Evolutionary conservation across 2,888 invertebrate species (phyloP).

Genomic region (Xylota sylvarum): DNA sequence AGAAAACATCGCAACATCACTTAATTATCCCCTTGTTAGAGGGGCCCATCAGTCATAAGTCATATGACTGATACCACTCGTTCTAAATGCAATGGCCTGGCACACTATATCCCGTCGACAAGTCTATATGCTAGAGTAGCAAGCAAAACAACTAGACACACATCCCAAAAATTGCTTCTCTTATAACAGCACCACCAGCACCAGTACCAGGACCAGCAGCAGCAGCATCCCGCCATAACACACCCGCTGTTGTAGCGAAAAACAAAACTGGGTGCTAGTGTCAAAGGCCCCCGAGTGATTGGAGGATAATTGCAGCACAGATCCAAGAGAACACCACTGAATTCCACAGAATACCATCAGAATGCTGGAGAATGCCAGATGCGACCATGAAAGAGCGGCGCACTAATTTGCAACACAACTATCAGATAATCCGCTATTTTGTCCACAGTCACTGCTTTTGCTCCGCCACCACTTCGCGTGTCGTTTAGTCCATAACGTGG

Average conservation of each 20-base stretch:
- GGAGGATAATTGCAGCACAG: slow-evolving; percentile 74
- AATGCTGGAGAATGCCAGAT: slow-evolving; percentile 64
- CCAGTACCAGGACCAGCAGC: slow-evolving; percentile 24
- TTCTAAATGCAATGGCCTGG: not conserved
- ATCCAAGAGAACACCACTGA: slow-evolving; percentile 64
- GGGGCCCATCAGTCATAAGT: slow-evolving; percentile 50
- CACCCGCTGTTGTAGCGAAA: slow-evolving; percentile 35
- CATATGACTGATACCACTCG: slow-evolving; percentile 36
- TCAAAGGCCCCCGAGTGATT: slow-evolving; percentile 75
- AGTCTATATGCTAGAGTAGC: slow-evolving; percentile 34
- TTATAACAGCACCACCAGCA: slow-evolving; percentile 3
- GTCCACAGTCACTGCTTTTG: slow-evolving; percentile 61
- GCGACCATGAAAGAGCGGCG: slow-evolving; percentile 63
- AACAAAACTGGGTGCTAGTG: slow-evolving; percentile 74
- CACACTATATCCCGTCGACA: slow-evolving; percentile 29
- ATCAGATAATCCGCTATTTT: slow-evolving; percentile 77
- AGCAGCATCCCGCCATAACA: slow-evolving; percentile 24
- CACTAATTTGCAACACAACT: slow-evolving; percentile 76
- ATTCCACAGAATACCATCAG: slow-evolving; percentile 54
- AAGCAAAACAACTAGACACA: slow-evolving; percentile 54
- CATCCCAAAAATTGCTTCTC: slow-evolving; percentile 65
- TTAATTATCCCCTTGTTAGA: slow-evolving; percentile 73
- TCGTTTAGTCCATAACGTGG: slow-evolving; percentile 42
- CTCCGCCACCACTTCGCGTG: slow-evolving; percentile 16
- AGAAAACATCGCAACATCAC: slow-evolving; percentile 54